A percentile compares a stretch with the other conserved stretches of the same genome.
Evolutionary conservation across 2,113 vertebrate species (phyloP).

Genomic region (Ceyx margarethae): DNA sequence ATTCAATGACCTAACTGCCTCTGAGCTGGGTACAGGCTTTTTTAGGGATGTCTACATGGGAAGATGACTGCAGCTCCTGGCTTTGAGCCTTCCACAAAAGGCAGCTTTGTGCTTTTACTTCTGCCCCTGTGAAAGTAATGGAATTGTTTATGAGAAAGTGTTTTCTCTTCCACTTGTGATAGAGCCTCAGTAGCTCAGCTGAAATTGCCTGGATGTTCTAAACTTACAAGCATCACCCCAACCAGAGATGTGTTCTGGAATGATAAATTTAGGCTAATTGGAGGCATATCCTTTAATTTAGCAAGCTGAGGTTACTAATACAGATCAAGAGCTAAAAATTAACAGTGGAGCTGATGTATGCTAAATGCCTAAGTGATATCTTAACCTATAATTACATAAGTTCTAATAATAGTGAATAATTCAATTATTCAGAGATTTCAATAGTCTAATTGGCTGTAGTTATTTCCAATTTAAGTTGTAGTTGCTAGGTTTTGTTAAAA

Average conservation of each 20-base stretch:
- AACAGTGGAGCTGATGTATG: conserved; percentile 54
- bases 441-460: conserved; percentile 48
- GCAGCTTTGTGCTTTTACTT: not conserved
- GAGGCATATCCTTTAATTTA: conserved; percentile 68
- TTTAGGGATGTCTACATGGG: not conserved
- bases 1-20: not conserved
- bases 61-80: not conserved
- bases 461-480: conserved; percentile 55
- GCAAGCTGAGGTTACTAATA: conserved; percentile 66
- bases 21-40: not conserved
- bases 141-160: not conserved
- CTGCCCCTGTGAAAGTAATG: not conserved
- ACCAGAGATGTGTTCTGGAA: conserved; percentile 61
- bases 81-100: not conserved
- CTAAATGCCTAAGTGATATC: conserved; percentile 62
- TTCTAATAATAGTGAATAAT: conserved; percentile 68
- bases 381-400: conserved; percentile 69
- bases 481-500: conserved; percentile 68
- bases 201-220: conserved; percentile 58
- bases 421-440: conserved; percentile 49
- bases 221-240: conserved; percentile 46
- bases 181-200: not conserved
- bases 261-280: conserved; percentile 71
- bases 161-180: conserved; percentile 13
- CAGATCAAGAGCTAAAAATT: conserved; percentile 67